A percentile compares a stretch with the other conserved stretches of the same genome.
These are phyloP conservation scores for Pocillopora verrucosa DNA, from an alignment of 64 coral and sea anemone genomes.

Conservation along the genomic window DNA sequence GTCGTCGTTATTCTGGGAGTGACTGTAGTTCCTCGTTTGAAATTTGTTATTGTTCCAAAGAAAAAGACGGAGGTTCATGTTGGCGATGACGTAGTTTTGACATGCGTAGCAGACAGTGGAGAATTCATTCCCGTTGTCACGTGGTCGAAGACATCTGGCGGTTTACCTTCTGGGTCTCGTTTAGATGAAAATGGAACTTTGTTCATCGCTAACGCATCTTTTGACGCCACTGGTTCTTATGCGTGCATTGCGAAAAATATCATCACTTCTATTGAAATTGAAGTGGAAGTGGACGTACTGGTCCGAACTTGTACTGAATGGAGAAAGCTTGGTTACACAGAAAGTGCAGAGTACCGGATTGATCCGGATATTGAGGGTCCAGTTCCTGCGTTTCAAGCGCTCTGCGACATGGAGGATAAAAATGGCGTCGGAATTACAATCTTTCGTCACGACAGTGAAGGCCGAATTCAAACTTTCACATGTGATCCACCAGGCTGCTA, in stretches of 20 bases:
- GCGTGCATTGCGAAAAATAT: slow-evolving; percentile 11
- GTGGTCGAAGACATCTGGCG: slow-evolving; percentile 31
- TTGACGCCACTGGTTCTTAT: background rate
- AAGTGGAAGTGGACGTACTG: slow-evolving; percentile 7
- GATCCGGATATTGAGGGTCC: slow-evolving; percentile 28
- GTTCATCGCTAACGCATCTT: background rate
- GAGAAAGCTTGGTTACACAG: background rate
- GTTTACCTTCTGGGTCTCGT: background rate
- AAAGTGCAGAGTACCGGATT: slow-evolving; percentile 11
- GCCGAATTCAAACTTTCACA: background rate
- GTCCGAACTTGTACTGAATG: slow-evolving; percentile 48
- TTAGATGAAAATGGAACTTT: background rate
- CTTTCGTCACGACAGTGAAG: slow-evolving; percentile 49
- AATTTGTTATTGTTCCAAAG: slow-evolving; percentile 1
- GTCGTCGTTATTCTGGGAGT: background rate
- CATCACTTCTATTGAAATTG: background rate
- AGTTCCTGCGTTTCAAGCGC: background rate
- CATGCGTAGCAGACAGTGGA: slow-evolving; percentile 29
- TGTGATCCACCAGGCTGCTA: slow-evolving; percentile 26
- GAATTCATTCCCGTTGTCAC: slow-evolving; percentile 12
- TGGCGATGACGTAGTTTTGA: background rate
- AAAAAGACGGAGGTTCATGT: background rate
- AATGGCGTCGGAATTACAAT: slow-evolving; percentile 47
- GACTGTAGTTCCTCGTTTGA: slow-evolving; percentile 34
- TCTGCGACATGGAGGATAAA: slow-evolving; percentile 49